Base-by-base conservation (phyloP, 2,888 invertebrate genomes). In the Andrena haemorrhoa region DNA sequence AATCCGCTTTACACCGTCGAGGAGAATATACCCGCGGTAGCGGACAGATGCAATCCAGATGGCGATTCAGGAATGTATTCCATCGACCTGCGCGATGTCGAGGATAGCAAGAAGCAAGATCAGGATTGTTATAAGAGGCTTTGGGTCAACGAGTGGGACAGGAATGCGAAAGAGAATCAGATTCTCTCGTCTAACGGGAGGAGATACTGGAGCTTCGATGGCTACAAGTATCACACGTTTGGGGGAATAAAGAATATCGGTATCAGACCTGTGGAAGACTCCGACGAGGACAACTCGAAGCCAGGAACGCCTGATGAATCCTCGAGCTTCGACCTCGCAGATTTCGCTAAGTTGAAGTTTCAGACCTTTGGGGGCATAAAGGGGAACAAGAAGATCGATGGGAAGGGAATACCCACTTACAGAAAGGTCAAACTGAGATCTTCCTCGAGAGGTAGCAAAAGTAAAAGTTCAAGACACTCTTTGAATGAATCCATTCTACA, bases 291-390 rank as follows among this genome's bases (percentile, higher is more conserved):
- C 7, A 31, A 71, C 12, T 47, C 56, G 0, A 51, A 29, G 20
- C 12, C 12, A 12, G 65, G 47, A 0, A 33, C 12, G 1, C n/a
- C 41, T 0, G 35, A 63, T 0, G 51, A 63, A 2, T 23, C 66
- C n/a, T 31, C n/a, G 1, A 41, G 20, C 1, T 47, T 80, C 47
- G 79, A 79, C 8, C 26, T 68, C 0, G 26, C 63, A 0, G 85
- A 91, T 53, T 89, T 90, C 12, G 82, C 80, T 6, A 85, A 74
- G 20, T 53, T 90, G 2, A 91, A 89, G 66, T 91, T 86, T 71
- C 92, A 92, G 35, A 90, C 92, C 1, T 92, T 92, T 26, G 92
- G 92, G 10, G 92, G 92, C 0, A 92, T 92, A n/a, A 92, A 91
- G 47, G 82, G 31, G 5, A 73, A 29, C 0, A 71, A 70, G 8